phyloP scores from a whole-genome alignment of 2,888 invertebrate genomes.

The Ligdia adustata region DNA sequence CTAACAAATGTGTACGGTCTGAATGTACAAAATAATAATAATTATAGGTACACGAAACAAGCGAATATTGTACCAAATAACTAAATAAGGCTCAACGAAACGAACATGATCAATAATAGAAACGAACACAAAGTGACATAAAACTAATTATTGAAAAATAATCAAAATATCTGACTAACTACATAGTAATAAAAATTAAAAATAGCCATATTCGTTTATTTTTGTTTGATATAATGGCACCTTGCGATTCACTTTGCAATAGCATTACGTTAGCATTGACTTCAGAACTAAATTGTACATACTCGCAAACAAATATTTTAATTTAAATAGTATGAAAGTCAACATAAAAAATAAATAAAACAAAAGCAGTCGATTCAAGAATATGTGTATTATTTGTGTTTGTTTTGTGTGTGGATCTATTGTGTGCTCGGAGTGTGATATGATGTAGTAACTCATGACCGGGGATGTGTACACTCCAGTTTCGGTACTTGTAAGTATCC shows the following conservation, averaged over 20 bases:
- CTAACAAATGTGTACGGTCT: slow-evolving; percentile 53
- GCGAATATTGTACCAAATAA: slow-evolving; percentile 40
- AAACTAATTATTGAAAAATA: slow-evolving; percentile 59
- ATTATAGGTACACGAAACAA: slow-evolving; percentile 36
- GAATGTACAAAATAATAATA: slow-evolving; percentile 44
- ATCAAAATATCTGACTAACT: slow-evolving; percentile 62
- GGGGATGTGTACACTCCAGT: slow-evolving; percentile 41
- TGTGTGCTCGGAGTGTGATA: slow-evolving; percentile 24
- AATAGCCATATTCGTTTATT: slow-evolving; percentile 73
- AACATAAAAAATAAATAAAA: slow-evolving; percentile 20
- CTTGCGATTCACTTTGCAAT: slow-evolving; percentile 72
- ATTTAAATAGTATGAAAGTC: slow-evolving; percentile 19
- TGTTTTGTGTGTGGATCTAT: slow-evolving; percentile 17
- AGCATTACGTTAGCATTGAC: slow-evolving; percentile 40
- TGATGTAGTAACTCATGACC: slow-evolving; percentile 13
- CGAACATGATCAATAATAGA: slow-evolving; percentile 45
- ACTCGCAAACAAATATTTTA: slow-evolving; percentile 16
- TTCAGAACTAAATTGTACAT: slow-evolving; percentile 26
- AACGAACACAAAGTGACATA: slow-evolving; percentile 74
- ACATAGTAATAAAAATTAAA: slow-evolving; percentile 58
- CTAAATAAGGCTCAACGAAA: slow-evolving; percentile 57
- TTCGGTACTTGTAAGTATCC: slow-evolving; percentile 31
- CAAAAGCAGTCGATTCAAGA: slow-evolving; percentile 9
- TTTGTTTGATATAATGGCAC: slow-evolving; percentile 73
- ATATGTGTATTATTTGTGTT: slow-evolving; percentile 13